Conservation (phyloP, 2,113 vertebrate genomes). For the Equus quagga region DNA sequence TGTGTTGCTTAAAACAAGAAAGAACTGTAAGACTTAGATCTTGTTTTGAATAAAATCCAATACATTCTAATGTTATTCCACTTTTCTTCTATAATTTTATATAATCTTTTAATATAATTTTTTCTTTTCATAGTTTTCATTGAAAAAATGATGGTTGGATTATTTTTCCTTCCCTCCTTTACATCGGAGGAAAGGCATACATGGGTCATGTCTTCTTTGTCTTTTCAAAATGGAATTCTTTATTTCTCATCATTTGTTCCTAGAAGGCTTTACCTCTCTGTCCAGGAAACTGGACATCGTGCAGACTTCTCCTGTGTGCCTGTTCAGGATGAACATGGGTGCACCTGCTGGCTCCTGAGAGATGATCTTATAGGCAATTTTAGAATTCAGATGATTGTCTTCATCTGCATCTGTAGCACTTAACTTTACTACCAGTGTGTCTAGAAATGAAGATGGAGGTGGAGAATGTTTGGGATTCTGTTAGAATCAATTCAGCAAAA, state of each 20-base stretch:
- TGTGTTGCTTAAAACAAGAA: conserved; percentile 86
- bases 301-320: conserved; percentile 88
- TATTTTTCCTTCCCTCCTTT: not conserved
- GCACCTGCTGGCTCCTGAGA: conserved; percentile 84
- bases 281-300: conserved; percentile 90
- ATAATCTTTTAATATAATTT: not conserved
- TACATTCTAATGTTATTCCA: not conserved
- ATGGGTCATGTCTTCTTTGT: not conserved
- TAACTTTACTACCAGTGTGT: conserved; percentile 91
- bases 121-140: not conserved
- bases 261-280: conserved; percentile 92
- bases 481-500: conserved; percentile 5
- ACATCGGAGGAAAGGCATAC: not conserved
- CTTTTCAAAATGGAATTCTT: not conserved
- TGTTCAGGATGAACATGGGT: conserved; percentile 92
- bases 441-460: conserved; percentile 84
- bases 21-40: not conserved
- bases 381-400: conserved; percentile 83
- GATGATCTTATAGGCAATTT: conserved; percentile 92
- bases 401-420: conserved; percentile 93
- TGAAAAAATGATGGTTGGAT: not conserved
- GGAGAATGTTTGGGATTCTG: not conserved
- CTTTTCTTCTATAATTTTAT: conserved; percentile 13
- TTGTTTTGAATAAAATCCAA: not conserved
- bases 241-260: conserved; percentile 27